Conservation (phyloP, 2,888 invertebrate genomes). For the Octonoba sinensis region DNA sequence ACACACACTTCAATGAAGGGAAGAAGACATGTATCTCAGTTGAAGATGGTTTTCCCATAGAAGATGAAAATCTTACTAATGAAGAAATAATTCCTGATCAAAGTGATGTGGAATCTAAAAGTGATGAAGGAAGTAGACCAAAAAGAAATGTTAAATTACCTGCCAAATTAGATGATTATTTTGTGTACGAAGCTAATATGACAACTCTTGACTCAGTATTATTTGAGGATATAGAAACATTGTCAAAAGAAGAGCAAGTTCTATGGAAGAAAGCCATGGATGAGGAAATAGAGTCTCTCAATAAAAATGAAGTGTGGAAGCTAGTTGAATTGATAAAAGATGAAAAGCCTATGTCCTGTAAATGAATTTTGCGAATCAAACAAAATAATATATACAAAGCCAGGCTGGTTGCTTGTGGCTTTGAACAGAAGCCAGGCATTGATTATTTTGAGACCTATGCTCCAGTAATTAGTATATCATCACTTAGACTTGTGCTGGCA, state of each 20-base stretch:
- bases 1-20: conserved; percentile 10
- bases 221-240: conserved; percentile 30
- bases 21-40: neutral
- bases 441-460: conserved; percentile 14
- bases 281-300: conserved; percentile 55
- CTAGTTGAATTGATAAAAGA: conserved; percentile 57
- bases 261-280: conserved; percentile 57
- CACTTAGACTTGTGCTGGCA: neutral
- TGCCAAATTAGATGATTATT: conserved; percentile 11
- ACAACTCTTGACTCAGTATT: conserved; percentile 15
- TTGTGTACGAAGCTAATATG: conserved; percentile 24
- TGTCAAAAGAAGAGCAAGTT: conserved; percentile 4
- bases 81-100: conserved; percentile 2
- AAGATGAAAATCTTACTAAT: neutral
- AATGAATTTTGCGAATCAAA: conserved; percentile 63
- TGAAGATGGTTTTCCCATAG: neutral
- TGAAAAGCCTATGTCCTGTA: conserved; percentile 61
- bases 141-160: conserved; percentile 2
- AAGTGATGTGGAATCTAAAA: neutral
- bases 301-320: conserved; percentile 64
- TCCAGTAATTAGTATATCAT: neutral
- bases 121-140: neutral
- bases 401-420: conserved; percentile 5
- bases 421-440: conserved; percentile 12
- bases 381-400: conserved; percentile 11